Evolutionary conservation across 2,888 invertebrate genomes (phyloP), one percentile per base, ranked within the genome.

Genomic region (Microplitis deprimator): DNA sequence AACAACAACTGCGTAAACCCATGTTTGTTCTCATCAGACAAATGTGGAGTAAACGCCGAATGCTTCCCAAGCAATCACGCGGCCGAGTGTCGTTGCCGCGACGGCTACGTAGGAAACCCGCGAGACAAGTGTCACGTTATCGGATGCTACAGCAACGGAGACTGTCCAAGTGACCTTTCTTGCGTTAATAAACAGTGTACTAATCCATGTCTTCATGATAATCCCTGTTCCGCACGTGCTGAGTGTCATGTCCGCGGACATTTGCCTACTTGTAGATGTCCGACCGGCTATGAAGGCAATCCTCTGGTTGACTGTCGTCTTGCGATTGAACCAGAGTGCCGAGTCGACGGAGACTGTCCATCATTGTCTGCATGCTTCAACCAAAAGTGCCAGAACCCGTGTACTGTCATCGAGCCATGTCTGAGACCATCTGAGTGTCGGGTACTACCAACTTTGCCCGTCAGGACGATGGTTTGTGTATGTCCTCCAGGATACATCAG

Each of bases 401-500:
- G 97, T 86, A 89, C 92, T 3, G 92, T 93, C 7, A 91, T 96
- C 71, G 93, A 94, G 83, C 97, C 97, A 2, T 97, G 97, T 87
- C 92, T 93, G 67, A 92, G 92, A 73, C 96, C 96, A 59, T 94
- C 97, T 0, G 93, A 93, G 80, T 97, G 97, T 86, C 93, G 94
- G 89, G 96, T 96, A 0, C 93, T 96, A 38, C 93, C 95, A 0
- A 95, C 96, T 5, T 89, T 94, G 39, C 96, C 97, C 0, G 95
- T 97, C 6, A 92, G 97, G 80, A 96, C 97, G 0, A 96, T 97
- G 95, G 93, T 96, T 60, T 97, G 97, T 87, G 93, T 96, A 3
- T 97, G 97, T 85, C 96, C 97, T 39, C 95, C 95, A 72, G 97
- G 97, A 17, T 97, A 96, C 84, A 93, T 96, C 4, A 96, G 95